Conservation (phyloP, 2,113 vertebrate species). For the Elephas maximus region DNA sequence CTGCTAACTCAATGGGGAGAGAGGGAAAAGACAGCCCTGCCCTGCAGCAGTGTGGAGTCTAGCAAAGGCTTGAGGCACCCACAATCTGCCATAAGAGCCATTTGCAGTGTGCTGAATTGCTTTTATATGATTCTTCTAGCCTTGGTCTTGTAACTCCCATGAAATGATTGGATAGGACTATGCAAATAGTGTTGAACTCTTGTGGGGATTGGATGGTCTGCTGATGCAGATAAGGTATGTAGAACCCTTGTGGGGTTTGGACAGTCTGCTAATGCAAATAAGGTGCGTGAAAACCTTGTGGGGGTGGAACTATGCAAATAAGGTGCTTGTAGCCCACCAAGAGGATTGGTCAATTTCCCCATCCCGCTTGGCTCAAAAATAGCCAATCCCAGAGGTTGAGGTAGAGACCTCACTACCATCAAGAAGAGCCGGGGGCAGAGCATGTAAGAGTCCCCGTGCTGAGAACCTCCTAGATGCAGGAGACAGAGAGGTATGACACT, state of each 20-base stretch:
- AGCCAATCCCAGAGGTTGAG: background rate
- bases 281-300: too few relatives aligned
- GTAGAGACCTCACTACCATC: background rate
- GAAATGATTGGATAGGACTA: too few relatives aligned
- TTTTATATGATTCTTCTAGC: too few relatives aligned
- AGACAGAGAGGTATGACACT: background rate
- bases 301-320: too few relatives aligned
- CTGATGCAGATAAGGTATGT: too few relatives aligned
- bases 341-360: background rate
- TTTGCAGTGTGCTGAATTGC: too few relatives aligned
- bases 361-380: background rate
- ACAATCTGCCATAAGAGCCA: background rate
- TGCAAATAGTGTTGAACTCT: too few relatives aligned
- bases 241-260: too few relatives aligned
- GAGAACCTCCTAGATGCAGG: background rate
- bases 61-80: background rate
- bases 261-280: too few relatives aligned
- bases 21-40: too few relatives aligned
- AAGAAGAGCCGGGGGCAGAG: background rate
- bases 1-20: background rate
- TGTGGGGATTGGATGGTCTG: too few relatives aligned
- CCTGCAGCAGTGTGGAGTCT: background rate
- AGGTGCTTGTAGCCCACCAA: background rate
- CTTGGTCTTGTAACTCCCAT: too few relatives aligned
- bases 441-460: background rate